Conservation (phyloP, 2,797 vertebrate species). For the Falco naumanni region DNA sequence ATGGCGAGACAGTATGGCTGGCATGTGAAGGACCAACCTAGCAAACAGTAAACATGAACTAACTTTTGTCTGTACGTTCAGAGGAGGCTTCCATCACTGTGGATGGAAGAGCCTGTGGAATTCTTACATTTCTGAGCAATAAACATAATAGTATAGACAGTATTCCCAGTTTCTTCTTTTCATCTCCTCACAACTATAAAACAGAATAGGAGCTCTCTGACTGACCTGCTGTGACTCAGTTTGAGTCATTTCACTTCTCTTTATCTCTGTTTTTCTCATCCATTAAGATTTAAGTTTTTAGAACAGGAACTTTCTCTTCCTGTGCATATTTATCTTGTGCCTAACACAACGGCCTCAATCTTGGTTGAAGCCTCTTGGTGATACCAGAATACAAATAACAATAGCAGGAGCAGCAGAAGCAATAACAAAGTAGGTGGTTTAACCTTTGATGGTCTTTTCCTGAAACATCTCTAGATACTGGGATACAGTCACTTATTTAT, state of each 20-base stretch:
- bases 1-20: accelerated
- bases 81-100: neutral
- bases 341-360: neutral
- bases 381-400: slow-evolving; percentile 67
- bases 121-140: neutral
- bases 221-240: slow-evolving; percentile 6
- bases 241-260: slow-evolving; percentile 26
- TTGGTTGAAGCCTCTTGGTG: slow-evolving; percentile 45
- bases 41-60: neutral
- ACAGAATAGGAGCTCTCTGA: neutral
- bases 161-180: neutral
- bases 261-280: slow-evolving; percentile 52
- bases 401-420: slow-evolving; percentile 60
- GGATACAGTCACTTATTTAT: neutral
- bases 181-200: neutral
- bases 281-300: slow-evolving; percentile 21
- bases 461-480: neutral
- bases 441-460: slow-evolving; percentile 33
- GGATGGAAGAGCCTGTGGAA: neutral
- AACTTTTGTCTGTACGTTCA: neutral
- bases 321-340: slow-evolving; percentile 60
- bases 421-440: slow-evolving; percentile 60
- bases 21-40: neutral
- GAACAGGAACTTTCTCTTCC: slow-evolving; percentile 58
- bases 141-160: neutral